Percentiles rank a stretch among this genome's conserved stretches.
Conservation (phyloP, 2,113 vertebrate genomes). For the Ornithorhynchus anatinus region DNA sequence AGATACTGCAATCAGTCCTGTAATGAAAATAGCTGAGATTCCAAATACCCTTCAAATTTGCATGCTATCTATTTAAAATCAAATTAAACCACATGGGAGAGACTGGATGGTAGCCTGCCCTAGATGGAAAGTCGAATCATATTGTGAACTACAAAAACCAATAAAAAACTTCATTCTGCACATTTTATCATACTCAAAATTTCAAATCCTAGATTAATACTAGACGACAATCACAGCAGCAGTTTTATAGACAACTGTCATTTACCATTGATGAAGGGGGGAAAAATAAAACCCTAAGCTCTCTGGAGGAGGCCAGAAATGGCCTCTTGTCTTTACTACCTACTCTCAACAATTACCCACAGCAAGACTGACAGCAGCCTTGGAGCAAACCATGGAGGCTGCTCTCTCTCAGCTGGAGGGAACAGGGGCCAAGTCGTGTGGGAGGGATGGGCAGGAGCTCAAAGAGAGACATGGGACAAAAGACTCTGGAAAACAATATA, state of each 20-base stretch:
- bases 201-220: no score
- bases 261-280: no score
- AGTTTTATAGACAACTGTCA: no score
- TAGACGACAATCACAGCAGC: neutral
- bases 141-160: no score
- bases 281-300: neutral
- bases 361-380: neutral
- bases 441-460: neutral
- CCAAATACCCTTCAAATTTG: conserved; percentile 6
- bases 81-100: conserved; percentile 4
- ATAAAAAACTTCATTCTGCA: no score
- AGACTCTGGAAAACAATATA: neutral
- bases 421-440: neutral
- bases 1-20: no score
- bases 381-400: neutral
- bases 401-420: neutral
- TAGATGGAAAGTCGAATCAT: no score
- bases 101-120: neutral
- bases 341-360: neutral
- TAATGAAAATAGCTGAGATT: no score
- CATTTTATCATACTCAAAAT: no score
- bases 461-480: neutral
- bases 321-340: neutral
- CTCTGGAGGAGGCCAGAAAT: neutral
- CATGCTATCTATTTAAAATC: neutral